phyloP scores from a whole-genome alignment of 2,113 vertebrate species.

The Chitala chitala region DNA sequence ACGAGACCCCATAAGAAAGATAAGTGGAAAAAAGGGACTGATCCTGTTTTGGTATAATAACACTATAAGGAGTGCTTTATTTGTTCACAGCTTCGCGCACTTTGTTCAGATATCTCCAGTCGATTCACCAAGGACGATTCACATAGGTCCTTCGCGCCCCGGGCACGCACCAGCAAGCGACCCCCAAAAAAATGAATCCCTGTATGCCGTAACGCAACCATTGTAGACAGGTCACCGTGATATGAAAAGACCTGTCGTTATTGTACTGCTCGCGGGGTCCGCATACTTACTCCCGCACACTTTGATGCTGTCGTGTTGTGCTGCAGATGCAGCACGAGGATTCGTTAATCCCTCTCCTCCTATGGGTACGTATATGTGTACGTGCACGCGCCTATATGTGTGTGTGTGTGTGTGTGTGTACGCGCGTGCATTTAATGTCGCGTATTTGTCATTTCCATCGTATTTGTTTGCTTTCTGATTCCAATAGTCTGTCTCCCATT shows the following conservation, averaged over 20 bases:
- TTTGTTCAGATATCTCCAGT: conserved; percentile 39
- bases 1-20: conserved; percentile 37
- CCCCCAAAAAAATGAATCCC: conserved; percentile 36
- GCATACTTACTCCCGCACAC: background rate
- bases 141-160: conserved; percentile 15
- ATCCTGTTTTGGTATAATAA: conserved; percentile 14
- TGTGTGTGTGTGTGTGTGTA: background rate
- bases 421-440: background rate
- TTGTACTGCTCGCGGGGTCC: background rate
- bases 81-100: conserved; percentile 44
- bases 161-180: conserved; percentile 6
- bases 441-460: background rate
- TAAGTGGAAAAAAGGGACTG: conserved; percentile 5
- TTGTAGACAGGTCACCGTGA: conserved; percentile 16
- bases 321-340: conserved; percentile 8
- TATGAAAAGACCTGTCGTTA: background rate
- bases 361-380: background rate
- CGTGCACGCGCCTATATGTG: background rate
- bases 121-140: conserved; percentile 42
- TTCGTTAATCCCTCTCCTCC: background rate
- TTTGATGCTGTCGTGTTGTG: background rate
- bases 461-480: background rate
- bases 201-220: conserved; percentile 43
- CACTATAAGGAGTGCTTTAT: conserved; percentile 17
- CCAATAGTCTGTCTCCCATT: background rate